Percentiles rank a stretch among this genome's conserved stretches.
Evolutionary conservation across 2,113 vertebrate species (phyloP).

Genomic region (Crypturellus undulatus): DNA sequence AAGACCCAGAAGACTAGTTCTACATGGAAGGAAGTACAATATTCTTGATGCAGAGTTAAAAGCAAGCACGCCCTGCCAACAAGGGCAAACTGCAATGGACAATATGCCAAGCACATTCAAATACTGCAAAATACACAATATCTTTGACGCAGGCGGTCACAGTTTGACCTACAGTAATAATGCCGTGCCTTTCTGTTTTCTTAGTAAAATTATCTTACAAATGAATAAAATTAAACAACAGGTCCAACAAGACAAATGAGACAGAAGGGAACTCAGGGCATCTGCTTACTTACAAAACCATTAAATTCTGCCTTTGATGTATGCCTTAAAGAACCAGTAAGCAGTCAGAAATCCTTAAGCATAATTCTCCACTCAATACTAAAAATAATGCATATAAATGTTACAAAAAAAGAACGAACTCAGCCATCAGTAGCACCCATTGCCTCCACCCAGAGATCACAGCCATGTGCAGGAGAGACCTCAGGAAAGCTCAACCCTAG

Average conservation of each 20-base stretch:
- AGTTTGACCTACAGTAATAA: neutral
- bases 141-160: neutral
- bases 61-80: neutral
- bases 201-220: neutral
- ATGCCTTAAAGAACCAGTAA: neutral
- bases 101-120: neutral
- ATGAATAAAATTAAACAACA: neutral
- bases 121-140: neutral
- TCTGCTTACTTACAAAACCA: constrained; percentile 2
- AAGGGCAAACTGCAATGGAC: neutral
- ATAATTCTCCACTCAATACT: neutral
- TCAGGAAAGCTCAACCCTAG: neutral
- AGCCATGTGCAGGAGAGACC: neutral
- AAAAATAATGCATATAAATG: neutral
- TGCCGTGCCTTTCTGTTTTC: neutral
- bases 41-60: neutral
- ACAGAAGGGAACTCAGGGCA: neutral
- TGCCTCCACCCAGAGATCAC: neutral
- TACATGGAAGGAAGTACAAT: neutral
- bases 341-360: neutral
- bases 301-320: neutral
- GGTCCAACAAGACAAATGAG: neutral
- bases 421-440: neutral
- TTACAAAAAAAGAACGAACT: neutral
- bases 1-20: neutral